These are phyloP conservation scores for Gorsachius magnificus DNA, from an alignment of 2,797 vertebrate genomes.

Conservation along the genomic window DNA sequence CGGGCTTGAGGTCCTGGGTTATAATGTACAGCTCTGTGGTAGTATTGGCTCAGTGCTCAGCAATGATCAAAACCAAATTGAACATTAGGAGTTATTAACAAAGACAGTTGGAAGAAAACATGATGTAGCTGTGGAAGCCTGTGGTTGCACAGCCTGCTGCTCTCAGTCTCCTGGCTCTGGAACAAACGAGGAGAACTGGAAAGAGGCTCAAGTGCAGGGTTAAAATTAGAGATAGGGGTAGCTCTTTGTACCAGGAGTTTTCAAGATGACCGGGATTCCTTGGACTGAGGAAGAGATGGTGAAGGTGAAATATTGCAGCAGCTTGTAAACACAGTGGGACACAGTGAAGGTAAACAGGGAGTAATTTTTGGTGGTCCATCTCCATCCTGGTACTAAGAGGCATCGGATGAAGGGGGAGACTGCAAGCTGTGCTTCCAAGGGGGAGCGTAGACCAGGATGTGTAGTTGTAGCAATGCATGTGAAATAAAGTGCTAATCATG, in stretches of 20 bases:
- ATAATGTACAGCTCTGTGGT: not conserved
- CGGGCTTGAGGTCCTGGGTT: not conserved
- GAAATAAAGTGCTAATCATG: not conserved
- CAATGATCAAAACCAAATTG: not conserved
- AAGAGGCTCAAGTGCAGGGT: not conserved
- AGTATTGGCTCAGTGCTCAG: not conserved
- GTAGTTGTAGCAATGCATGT: not conserved
- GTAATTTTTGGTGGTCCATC: not conserved
- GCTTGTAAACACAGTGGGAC: not conserved
- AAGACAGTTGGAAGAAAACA: not conserved
- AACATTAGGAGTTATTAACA: not conserved
- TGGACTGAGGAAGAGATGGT: not conserved
- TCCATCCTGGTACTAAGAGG: not conserved
- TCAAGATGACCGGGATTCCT: not conserved
- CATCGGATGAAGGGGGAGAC: not conserved
- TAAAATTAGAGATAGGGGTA: not conserved
- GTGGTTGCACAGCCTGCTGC: not conserved
- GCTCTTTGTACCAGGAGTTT: not conserved
- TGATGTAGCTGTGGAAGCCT: not conserved
- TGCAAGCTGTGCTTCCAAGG: not conserved
- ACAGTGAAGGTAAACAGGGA: not conserved
- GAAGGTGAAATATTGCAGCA: not conserved
- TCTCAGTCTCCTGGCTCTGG: not conserved
- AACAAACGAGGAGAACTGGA: not conserved
- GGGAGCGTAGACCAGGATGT: not conserved